Conservation (phyloP, 37 sponge, comb jelly and placozoan species). For the Aplysina aerophoba region DNA sequence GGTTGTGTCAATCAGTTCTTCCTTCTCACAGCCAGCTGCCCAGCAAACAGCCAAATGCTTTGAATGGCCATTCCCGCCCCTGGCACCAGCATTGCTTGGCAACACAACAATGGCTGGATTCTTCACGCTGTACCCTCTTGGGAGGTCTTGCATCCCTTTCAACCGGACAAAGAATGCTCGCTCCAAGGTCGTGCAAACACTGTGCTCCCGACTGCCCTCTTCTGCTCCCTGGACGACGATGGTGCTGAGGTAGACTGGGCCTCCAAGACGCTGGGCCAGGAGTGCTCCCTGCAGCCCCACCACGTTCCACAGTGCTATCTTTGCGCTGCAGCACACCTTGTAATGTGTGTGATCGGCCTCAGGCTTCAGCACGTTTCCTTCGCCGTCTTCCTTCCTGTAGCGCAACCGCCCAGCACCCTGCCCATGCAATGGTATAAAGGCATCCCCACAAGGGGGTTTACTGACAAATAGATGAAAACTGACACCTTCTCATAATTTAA, state of each 20-base stretch:
- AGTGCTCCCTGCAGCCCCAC: constrained; percentile 22
- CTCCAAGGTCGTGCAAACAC: neutral
- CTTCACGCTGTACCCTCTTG: neutral
- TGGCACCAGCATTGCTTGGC: neutral
- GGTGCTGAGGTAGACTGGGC: constrained; percentile 6
- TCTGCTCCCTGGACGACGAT: neutral
- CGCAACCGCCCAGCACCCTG: neutral
- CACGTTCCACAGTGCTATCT: constrained; percentile 32
- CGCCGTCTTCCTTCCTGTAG: constrained; percentile 23
- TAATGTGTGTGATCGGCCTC: neutral
- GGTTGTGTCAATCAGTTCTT: neutral
- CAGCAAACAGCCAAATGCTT: neutral
- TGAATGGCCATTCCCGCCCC: too few species aligned
- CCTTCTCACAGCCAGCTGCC: neutral
- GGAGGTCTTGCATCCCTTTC: neutral
- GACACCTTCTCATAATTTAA: neutral
- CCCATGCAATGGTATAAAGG: neutral
- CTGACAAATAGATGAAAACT: constrained; percentile 18
- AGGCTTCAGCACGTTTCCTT: neutral
- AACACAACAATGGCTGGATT: neutral
- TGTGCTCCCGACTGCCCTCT: too few species aligned
- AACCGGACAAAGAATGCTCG: constrained; percentile 2
- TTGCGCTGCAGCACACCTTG: constrained; percentile 28
- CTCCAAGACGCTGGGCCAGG: neutral
- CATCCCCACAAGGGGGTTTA: constrained; percentile 22